Evolutionary conservation across 2,113 vertebrate species (phyloP).

Genomic region (Gorsachius goisagi): DNA sequence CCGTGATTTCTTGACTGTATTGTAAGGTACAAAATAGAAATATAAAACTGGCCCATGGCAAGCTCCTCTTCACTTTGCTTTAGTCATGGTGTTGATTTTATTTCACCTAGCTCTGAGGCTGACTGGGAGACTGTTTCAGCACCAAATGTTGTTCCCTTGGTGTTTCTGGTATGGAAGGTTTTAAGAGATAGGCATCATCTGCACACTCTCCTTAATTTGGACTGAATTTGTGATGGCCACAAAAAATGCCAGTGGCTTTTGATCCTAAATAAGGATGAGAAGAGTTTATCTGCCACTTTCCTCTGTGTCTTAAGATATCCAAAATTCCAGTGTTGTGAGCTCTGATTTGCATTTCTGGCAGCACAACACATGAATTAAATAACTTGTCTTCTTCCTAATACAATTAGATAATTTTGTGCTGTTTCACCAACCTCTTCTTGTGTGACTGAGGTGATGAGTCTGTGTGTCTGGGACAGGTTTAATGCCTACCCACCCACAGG

Average conservation of each 20-base stretch:
- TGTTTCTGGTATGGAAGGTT: neutral
- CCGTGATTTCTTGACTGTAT: neutral
- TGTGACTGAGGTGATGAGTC: slow-evolving; percentile 58
- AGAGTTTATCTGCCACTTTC: neutral
- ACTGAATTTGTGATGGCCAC: neutral
- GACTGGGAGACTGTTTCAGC: neutral
- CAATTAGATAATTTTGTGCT: slow-evolving; percentile 70
- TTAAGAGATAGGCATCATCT: neutral
- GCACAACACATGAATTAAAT: slow-evolving; percentile 61
- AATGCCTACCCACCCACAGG: slow-evolving; percentile 62
- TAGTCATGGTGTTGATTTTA: neutral
- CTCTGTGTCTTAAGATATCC: neutral
- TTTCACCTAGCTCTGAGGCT: neutral
- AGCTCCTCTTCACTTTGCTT: neutral
- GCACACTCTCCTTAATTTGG: neutral
- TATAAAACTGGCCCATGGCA: neutral
- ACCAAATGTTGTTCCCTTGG: neutral
- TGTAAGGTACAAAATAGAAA: neutral
- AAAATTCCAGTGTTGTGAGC: slow-evolving; percentile 12
- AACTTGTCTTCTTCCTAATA: slow-evolving; percentile 59
- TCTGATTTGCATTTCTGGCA: slow-evolving; percentile 46
- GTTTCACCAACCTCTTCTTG: slow-evolving; percentile 62
- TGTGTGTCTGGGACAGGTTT: slow-evolving; percentile 65
- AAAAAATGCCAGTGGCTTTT: neutral
- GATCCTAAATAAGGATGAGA: neutral